Percentiles rank a stretch among this genome's conserved stretches.
Conservation (phyloP, 1,140 invertebrate genomes). For the Zaprionus nigranus region DNA sequence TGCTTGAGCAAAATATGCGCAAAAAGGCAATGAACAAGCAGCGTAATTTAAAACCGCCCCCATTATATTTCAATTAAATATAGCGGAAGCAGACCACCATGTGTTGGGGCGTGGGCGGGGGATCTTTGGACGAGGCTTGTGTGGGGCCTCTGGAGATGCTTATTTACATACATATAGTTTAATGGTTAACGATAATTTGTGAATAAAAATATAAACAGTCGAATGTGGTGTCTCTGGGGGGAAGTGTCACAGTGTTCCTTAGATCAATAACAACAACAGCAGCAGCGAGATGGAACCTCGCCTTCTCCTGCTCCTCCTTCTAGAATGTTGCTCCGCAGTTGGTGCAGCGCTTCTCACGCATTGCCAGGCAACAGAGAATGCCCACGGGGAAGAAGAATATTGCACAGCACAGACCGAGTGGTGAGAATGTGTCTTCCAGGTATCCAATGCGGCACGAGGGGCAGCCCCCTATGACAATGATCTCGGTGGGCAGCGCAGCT, state of each 20-base stretch:
- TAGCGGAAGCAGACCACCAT: slow-evolving; percentile 65
- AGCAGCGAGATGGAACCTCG: background rate
- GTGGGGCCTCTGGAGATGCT: background rate
- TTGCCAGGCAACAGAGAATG: slow-evolving; percentile 90
- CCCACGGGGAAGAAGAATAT: slow-evolving; percentile 93
- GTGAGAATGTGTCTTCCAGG: slow-evolving; percentile 91
- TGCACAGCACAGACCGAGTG: slow-evolving; percentile 90
- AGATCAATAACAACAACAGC: background rate
- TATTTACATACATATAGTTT: slow-evolving; percentile 28
- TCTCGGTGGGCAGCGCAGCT: slow-evolving; percentile 85
- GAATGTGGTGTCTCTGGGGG: slow-evolving; percentile 4
- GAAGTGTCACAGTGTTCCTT: slow-evolving; percentile 4
- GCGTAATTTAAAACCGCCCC: slow-evolving; percentile 73
- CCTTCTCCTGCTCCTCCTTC: background rate
- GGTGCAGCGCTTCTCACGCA: slow-evolving; percentile 90
- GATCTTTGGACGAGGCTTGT: slow-evolving; percentile 10
- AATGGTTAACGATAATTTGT: slow-evolving; percentile 49
- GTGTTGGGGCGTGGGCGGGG: slow-evolving; percentile 3
- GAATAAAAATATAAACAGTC: slow-evolving; percentile 34
- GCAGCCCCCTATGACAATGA: slow-evolving; percentile 91
- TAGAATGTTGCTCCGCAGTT: slow-evolving; percentile 91
- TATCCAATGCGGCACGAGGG: slow-evolving; percentile 92
- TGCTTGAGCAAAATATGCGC: slow-evolving; percentile 35
- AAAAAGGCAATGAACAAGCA: slow-evolving; percentile 36
- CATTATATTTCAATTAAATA: slow-evolving; percentile 80